Evolutionary conservation across 2,888 invertebrate species (phyloP), one percentile per base, ranked within the genome.

Genomic region (Thereva unica): DNA sequence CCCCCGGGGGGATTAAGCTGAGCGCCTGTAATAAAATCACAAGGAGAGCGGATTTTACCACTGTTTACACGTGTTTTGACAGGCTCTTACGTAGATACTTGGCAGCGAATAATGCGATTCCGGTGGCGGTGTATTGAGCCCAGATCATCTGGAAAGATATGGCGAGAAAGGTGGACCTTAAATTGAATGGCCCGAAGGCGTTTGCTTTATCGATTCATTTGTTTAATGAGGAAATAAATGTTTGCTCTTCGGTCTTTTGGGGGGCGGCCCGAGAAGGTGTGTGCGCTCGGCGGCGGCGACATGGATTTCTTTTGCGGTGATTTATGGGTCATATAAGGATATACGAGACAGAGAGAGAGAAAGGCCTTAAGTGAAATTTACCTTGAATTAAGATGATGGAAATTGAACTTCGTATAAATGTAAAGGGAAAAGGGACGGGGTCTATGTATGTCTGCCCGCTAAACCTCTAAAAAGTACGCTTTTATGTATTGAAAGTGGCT

Each of bases 161-260:
- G 23, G 23, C 23, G 23, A 23, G 23, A 23, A 23, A 23, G 23
- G 23, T 23, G 23, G 23, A 23, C 23, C 23, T 34, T 35, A 50
- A 12, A 61, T 40, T 61, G 40, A 49, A 50, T 47, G 50, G 49
- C 50, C 45, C n/a, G 40, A 23, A 49, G 38, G 23, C 50, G 61
- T 61, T 61, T 50, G 49, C 49, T 61, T 40, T 61, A 61, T 61
- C 40, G 50, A 61, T 61, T 61, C 50, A 61, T 61, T 61, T 61
- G 49, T 38, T 40, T 10, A 45, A 45, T 5, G 45, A 45, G 10
- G n/a, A 45, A 45, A 45, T 10, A 45, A n/a, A 45, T 10, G 10
- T 8, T 10, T 45, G 45, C 9, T 9, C 1, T 3, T 9, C 7
- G n/a, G 10, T 10, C 5, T 2, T 10, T 45, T 7, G 4, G 9